These are phyloP conservation scores for Zaprionus camerounensis DNA, from an alignment of 1,140 invertebrate genomes.

Conservation along the genomic window DNA sequence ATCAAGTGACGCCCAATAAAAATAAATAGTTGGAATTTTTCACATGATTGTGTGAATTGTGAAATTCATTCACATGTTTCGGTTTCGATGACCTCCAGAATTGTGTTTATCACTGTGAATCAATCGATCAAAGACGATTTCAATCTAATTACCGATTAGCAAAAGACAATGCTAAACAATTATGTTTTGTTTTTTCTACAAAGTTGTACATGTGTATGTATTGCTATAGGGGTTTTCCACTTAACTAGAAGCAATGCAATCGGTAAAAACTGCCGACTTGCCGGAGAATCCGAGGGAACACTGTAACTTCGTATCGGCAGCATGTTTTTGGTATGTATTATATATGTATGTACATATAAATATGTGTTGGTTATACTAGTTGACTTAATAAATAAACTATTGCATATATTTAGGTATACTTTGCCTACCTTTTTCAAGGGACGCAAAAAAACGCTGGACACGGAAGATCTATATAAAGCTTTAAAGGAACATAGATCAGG, in stretches of 20 bases:
- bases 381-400: slow-evolving; percentile 10
- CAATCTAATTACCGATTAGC: slow-evolving; percentile 29
- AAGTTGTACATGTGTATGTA: neutral
- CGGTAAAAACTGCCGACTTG: slow-evolving; percentile 79
- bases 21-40: neutral
- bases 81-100: neutral
- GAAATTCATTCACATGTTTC: slow-evolving; percentile 2
- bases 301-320: slow-evolving; percentile 71
- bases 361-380: neutral
- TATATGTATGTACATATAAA: neutral
- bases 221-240: slow-evolving; percentile 7
- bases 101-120: slow-evolving; percentile 8
- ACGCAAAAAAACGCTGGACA: slow-evolving; percentile 85
- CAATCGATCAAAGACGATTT: slow-evolving; percentile 31
- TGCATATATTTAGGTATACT: slow-evolving; percentile 81
- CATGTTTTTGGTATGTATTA: slow-evolving; percentile 76
- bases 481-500: slow-evolving; percentile 86
- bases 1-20: neutral
- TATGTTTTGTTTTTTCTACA: slow-evolving; percentile 25
- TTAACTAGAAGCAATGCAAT: slow-evolving; percentile 62
- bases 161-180: slow-evolving; percentile 1
- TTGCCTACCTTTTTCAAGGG: slow-evolving; percentile 86
- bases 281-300: slow-evolving; percentile 81
- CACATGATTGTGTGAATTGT: slow-evolving; percentile 8
- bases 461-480: slow-evolving; percentile 86